A percentile compares a stretch with the other conserved stretches of the same genome.
Conservation (phyloP, 2,888 invertebrate genomes). For the Mantis religiosa region DNA sequence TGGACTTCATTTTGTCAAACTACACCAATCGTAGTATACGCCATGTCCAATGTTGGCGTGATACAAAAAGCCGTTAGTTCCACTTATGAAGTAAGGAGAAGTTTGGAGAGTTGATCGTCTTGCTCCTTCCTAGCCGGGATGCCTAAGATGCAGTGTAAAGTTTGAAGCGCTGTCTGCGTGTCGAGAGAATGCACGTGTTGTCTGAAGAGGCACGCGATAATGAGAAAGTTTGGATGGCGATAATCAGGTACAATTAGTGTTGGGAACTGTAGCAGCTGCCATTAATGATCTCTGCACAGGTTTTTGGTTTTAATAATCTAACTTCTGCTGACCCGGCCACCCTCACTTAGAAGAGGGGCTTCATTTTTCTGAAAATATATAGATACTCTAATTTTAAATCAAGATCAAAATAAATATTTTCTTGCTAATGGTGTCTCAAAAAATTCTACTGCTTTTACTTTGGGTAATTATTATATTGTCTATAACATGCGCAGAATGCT, state of each 20-base stretch:
- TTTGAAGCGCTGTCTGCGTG: background rate
- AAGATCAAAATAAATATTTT: no score
- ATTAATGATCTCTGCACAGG: background rate
- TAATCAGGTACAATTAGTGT: background rate
- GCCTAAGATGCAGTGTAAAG: background rate
- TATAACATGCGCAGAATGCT: no score
- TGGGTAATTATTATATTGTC: no score
- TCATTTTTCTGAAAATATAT: background rate
- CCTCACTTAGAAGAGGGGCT: background rate
- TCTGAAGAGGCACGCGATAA: background rate
- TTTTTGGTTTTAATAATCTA: background rate
- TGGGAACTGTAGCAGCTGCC: background rate
- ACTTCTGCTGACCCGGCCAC: background rate
- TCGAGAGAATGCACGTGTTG: background rate
- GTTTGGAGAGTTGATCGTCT: background rate
- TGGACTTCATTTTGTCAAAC: no score
- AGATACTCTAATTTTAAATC: no score
- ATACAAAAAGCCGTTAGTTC: no score
- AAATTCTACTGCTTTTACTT: no score
- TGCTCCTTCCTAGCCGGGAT: background rate
- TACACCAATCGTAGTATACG: no score
- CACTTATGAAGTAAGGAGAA: background rate
- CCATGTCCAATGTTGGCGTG: no score
- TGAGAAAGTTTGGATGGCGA: background rate
- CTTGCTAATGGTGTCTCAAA: no score